Evolutionary conservation across 1,140 invertebrate genomes (phyloP).

Genomic region (Pseudomyrmex dendroicus): DNA sequence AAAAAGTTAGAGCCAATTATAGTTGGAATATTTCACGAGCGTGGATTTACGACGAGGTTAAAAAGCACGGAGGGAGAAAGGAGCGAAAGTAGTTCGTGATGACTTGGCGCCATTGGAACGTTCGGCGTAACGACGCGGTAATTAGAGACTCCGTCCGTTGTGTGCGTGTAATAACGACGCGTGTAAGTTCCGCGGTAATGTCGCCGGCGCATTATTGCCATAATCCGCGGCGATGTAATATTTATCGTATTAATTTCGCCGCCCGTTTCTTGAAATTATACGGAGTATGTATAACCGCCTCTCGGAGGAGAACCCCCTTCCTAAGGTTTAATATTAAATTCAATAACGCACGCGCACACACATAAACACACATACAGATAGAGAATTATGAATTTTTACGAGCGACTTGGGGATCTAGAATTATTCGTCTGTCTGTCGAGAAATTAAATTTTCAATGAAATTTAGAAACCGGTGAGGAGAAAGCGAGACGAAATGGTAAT

Average conservation of each 20-base stretch:
- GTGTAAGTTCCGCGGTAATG: conserved; percentile 39
- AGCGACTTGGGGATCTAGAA: conserved; percentile 7
- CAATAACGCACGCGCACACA: neutral
- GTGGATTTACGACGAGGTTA: conserved; percentile 64
- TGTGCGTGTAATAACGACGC: conserved; percentile 25
- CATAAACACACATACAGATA: neutral
- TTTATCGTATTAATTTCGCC: conserved; percentile 46
- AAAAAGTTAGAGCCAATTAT: conserved; percentile 77
- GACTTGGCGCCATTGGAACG: conserved; percentile 46
- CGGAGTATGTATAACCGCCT: neutral
- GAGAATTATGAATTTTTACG: conserved; percentile 39
- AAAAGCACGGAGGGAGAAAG: conserved; percentile 19
- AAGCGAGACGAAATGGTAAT: neutral
- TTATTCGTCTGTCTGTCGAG: neutral
- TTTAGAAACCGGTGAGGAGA: neutral
- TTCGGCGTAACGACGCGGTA: conserved; percentile 42
- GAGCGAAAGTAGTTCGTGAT: conserved; percentile 50
- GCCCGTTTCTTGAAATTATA: conserved; percentile 45
- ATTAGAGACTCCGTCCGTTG: conserved; percentile 19
- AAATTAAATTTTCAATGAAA: conserved; percentile 19
- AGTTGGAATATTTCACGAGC: conserved; percentile 69
- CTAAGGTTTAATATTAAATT: conserved; percentile 26
- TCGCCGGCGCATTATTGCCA: conserved; percentile 16
- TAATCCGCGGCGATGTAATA: conserved; percentile 21
- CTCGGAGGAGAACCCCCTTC: neutral